A percentile compares a stretch with the other conserved stretches of the same genome.
phyloP scores from a whole-genome alignment of 2,888 invertebrate genomes.

The Toxonevra muliebris region DNA sequence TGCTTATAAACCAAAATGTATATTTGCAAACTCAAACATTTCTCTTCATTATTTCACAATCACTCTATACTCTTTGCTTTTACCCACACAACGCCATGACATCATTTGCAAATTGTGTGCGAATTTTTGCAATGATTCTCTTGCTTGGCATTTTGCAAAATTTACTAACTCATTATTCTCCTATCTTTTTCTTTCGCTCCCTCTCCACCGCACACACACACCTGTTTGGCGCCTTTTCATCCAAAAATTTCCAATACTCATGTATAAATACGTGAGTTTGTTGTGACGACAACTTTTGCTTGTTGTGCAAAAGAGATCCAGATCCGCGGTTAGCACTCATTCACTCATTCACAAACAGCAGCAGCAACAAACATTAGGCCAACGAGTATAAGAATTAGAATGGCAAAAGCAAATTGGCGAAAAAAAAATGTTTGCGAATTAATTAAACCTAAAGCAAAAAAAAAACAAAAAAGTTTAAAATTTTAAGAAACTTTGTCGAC shows the following conservation, averaged over 20 bases:
- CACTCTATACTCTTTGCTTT: neutral
- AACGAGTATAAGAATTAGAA: too few relatives aligned
- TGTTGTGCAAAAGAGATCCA: neutral
- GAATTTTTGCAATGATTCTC: neutral
- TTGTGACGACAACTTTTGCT: neutral
- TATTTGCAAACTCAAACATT: neutral
- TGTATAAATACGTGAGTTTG: neutral
- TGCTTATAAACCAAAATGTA: neutral
- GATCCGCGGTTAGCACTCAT: neutral
- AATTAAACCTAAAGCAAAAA: too few relatives aligned
- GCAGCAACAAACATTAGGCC: neutral
- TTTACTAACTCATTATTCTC: slow-evolving; percentile 4
- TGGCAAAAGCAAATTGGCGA: too few relatives aligned
- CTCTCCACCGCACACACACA: slow-evolving; percentile 35
- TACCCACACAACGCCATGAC: too few relatives aligned
- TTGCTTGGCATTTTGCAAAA: neutral
- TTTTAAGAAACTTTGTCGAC: too few relatives aligned
- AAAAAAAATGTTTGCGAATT: too few relatives aligned
- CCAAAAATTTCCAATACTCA: neutral
- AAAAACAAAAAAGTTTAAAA: too few relatives aligned
- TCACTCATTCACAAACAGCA: neutral
- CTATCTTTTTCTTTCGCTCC: slow-evolving; percentile 23
- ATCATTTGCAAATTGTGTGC: slow-evolving; percentile 9
- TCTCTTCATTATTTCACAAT: too few relatives aligned
- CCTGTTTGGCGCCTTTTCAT: slow-evolving; percentile 42